Evolutionary conservation across 2,797 vertebrate genomes (phyloP).

Genomic region (Rhabdophis nuchalis): DNA sequence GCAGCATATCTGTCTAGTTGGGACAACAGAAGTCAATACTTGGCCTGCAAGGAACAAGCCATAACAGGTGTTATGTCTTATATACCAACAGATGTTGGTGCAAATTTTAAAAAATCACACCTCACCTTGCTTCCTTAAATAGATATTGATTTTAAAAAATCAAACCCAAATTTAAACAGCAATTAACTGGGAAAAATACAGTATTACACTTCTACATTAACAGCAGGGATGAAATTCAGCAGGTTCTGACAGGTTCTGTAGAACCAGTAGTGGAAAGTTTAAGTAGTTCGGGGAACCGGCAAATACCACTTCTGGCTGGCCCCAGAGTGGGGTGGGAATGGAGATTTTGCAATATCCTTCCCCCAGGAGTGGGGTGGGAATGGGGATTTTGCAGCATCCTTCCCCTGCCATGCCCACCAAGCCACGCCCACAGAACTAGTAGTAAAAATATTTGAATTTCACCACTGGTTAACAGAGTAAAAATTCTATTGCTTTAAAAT

Average conservation of each 20-base stretch:
- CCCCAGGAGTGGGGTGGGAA: no score
- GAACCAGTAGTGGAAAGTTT: no score
- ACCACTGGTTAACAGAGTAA: slow-evolving; percentile 1
- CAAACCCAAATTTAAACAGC: slow-evolving; percentile 26
- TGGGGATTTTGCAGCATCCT: no score
- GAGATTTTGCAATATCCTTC: no score
- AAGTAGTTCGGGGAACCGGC: no score
- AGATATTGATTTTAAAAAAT: slow-evolving; percentile 32
- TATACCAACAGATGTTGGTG: slow-evolving; percentile 44
- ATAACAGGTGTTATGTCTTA: slow-evolving; percentile 47
- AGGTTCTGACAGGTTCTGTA: no score
- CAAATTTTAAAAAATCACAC: slow-evolving; percentile 81
- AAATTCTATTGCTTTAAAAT: slow-evolving; percentile 14
- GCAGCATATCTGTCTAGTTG: slow-evolving; percentile 60
- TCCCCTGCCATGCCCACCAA: no score
- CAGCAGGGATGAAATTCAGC: no score
- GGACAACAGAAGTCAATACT: slow-evolving; percentile 66
- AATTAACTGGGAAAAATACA: slow-evolving; percentile 1
- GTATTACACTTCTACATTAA: background rate
- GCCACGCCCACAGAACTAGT: no score
- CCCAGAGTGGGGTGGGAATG: no score
- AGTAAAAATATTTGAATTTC: no score
- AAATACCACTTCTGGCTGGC: no score
- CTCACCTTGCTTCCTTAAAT: slow-evolving; percentile 67
- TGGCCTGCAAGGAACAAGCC: slow-evolving; percentile 63